A percentile compares a stretch with the other conserved stretches of the same genome.
These are phyloP conservation scores for Tholera decimalis DNA, from an alignment of 2,888 invertebrate genomes.

Conservation along the genomic window DNA sequence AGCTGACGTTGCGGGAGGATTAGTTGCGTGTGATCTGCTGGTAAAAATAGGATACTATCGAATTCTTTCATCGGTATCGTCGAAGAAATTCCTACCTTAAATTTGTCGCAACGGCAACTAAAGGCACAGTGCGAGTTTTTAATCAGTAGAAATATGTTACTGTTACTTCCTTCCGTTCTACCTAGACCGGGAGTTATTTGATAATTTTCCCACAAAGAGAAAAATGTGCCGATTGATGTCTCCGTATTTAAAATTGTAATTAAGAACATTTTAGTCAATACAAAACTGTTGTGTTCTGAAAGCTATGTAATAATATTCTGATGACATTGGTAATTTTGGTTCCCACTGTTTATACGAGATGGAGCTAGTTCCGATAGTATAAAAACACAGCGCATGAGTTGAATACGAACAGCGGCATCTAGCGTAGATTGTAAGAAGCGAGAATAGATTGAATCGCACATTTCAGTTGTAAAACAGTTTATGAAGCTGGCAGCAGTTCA, in stretches of 20 bases:
- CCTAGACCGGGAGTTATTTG: no score
- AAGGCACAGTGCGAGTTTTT: no score
- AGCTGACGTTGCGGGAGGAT: slow-evolving; percentile 10
- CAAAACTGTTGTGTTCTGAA: no score
- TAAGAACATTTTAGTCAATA: no score
- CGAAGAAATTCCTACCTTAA: not conserved
- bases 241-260: not conserved
- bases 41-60: slow-evolving; percentile 17
- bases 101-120: no score
- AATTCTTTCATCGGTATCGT: not conserved
- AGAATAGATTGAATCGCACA: slow-evolving; percentile 1
- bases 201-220: no score
- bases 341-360: slow-evolving; percentile 22
- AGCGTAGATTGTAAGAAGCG: slow-evolving; percentile 25
- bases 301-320: no score
- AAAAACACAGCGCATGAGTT: slow-evolving; percentile 25
- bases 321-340: no score
- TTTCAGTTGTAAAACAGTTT: slow-evolving; percentile 29
- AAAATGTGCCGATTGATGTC: no score
- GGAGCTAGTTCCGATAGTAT: not conserved
- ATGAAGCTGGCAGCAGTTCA: slow-evolving; percentile 40
- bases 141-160: no score
- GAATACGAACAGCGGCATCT: slow-evolving; percentile 56
- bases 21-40: not conserved
- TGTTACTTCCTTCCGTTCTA: no score